Percentiles rank a stretch among this genome's conserved stretches.
Evolutionary conservation across 2,113 vertebrate genomes (phyloP).

Genomic region (Mustela lutreola): DNA sequence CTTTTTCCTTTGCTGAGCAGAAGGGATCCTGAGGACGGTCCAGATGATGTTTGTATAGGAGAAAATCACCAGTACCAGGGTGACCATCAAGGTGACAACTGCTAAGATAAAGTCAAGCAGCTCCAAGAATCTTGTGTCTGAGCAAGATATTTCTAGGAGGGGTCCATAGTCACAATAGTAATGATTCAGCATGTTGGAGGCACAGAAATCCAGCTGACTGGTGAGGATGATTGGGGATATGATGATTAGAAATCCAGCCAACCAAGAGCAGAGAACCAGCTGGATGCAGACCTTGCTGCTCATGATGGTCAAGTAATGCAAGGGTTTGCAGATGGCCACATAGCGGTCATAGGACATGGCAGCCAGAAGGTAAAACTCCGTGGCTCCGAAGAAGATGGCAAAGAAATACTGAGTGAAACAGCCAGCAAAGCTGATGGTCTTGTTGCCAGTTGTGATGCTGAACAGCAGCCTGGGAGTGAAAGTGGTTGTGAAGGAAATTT

Average conservation of each 20-base stretch:
- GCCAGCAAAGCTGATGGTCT: slow-evolving; percentile 51
- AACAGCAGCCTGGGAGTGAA: slow-evolving; percentile 63
- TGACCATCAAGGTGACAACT: not conserved
- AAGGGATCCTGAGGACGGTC: slow-evolving; percentile 37
- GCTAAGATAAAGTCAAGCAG: slow-evolving; percentile 46
- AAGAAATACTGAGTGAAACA: slow-evolving; percentile 78
- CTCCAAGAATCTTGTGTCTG: slow-evolving; percentile 54
- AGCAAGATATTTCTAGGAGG: slow-evolving; percentile 62
- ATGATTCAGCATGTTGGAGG: slow-evolving; percentile 53
- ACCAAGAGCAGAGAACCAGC: slow-evolving; percentile 66
- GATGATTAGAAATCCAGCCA: slow-evolving; percentile 60
- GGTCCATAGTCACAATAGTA: slow-evolving; percentile 59
- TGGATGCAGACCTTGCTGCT: slow-evolving; percentile 58
- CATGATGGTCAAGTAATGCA: slow-evolving; percentile 77
- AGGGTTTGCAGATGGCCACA: slow-evolving; percentile 78
- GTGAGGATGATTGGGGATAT: slow-evolving; percentile 52
- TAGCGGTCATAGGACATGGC: slow-evolving; percentile 83
- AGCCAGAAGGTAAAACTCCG: slow-evolving; percentile 76
- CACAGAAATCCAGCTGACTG: slow-evolving; percentile 71
- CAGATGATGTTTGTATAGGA: slow-evolving; percentile 38
- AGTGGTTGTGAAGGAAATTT: slow-evolving; percentile 69
- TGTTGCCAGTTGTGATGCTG: slow-evolving; percentile 60
- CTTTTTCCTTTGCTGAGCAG: slow-evolving; percentile 43
- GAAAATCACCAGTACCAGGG: slow-evolving; percentile 53
- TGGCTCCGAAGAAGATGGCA: slow-evolving; percentile 62